Evolutionary conservation across 2,888 invertebrate species (phyloP).

Genomic region (Nomada lathburiana): DNA sequence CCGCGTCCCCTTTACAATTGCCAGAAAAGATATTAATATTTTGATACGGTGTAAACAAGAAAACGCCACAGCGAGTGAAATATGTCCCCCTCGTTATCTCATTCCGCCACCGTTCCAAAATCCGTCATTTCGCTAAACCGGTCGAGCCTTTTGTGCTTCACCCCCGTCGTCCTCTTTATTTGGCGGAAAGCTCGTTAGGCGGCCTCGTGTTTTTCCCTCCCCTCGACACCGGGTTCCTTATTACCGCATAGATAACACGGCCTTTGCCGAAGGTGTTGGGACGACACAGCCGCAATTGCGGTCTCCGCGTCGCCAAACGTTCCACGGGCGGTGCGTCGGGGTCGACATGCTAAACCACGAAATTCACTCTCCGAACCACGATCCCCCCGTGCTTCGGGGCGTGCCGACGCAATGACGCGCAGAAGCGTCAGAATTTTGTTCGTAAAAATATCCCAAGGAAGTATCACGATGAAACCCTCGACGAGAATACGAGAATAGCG

Average conservation of each 20-base stretch:
- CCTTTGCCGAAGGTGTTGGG: constrained; percentile 47
- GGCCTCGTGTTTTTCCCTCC: not conserved
- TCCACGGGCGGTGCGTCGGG: constrained; percentile 53
- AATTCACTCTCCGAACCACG: constrained; percentile 61
- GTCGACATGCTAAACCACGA: constrained; percentile 53
- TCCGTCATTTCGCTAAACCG: not conserved
- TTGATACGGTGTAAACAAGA: too few species aligned
- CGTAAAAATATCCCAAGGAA: not conserved
- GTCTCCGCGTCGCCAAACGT: constrained; percentile 59
- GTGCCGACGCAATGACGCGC: constrained; percentile 7
- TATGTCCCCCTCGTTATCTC: too few species aligned
- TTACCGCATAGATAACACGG: constrained; percentile 42
- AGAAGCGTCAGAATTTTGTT: constrained; percentile 7
- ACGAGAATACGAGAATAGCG: too few species aligned
- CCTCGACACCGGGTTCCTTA: constrained; percentile 22
- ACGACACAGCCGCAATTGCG: constrained; percentile 60
- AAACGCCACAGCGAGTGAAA: too few species aligned
- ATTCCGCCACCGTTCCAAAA: not conserved
- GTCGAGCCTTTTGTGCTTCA: not conserved
- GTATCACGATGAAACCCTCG: too few species aligned
- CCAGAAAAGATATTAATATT: too few species aligned
- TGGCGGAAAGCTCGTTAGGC: not conserved
- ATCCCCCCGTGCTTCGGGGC: constrained; percentile 27
- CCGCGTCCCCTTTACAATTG: too few species aligned
- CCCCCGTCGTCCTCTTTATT: not conserved